A percentile compares a stretch with the other conserved stretches of the same genome.
These are phyloP conservation scores for Gopherus evgoodei DNA, from an alignment of 2,113 vertebrate genomes.

Conservation along the genomic window DNA sequence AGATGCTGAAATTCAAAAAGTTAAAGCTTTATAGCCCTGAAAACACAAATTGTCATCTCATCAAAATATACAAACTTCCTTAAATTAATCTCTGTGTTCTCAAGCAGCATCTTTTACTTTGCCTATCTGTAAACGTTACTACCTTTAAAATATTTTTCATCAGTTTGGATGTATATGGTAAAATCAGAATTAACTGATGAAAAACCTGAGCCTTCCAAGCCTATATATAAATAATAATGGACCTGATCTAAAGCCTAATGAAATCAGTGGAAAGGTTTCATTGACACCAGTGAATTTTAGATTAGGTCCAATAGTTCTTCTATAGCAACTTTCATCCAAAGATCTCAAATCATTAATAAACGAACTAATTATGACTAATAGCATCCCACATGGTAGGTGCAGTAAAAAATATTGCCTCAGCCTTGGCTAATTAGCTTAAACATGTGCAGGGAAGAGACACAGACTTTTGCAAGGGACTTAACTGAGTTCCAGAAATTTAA, in stretches of 20 bases:
- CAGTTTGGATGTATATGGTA: neutral
- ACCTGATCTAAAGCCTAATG: neutral
- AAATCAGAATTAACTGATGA: neutral
- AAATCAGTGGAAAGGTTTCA: neutral
- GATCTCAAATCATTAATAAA: neutral
- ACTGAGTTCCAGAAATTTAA: neutral
- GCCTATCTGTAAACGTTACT: neutral
- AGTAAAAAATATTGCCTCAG: neutral
- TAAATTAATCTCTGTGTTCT: neutral
- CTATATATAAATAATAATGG: neutral
- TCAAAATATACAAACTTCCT: neutral
- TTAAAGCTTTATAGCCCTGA: neutral
- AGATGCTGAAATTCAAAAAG: neutral
- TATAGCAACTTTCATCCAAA: neutral
- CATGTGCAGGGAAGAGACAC: neutral
- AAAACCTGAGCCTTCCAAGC: neutral
- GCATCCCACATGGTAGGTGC: neutral
- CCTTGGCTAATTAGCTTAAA: neutral
- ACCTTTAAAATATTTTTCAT: neutral
- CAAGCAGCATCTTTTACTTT: neutral
- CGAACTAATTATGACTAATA: neutral
- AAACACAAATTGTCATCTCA: neutral
- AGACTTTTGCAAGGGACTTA: neutral
- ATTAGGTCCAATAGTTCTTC: neutral
- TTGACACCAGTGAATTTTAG: neutral